A percentile compares a stretch with the other conserved stretches of the same genome.
phyloP scores from a whole-genome alignment of 2,797 vertebrate genomes.

The Linurgus olivaceus region DNA sequence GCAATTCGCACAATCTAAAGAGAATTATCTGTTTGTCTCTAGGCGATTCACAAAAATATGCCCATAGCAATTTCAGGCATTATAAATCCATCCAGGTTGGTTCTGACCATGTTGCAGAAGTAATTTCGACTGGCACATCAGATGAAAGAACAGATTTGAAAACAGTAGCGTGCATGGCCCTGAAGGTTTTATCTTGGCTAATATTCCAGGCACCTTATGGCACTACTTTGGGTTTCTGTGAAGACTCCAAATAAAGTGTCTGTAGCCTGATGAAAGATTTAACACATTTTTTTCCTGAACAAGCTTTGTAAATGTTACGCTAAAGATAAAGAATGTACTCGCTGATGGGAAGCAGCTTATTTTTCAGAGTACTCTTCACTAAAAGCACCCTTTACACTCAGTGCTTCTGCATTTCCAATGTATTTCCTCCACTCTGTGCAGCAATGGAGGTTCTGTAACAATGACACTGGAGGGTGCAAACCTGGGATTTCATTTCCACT shows the following conservation, averaged over 20 bases:
- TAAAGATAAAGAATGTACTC: conserved; percentile 57
- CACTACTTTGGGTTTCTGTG: conserved; percentile 53
- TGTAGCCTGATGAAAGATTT: conserved; percentile 63
- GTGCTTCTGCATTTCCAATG: not conserved
- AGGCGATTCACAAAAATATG: conserved; percentile 70
- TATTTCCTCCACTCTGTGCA: not conserved
- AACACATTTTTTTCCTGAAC: conserved; percentile 55
- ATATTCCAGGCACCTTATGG: conserved; percentile 74
- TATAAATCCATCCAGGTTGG: conserved; percentile 71
- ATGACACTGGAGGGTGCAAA: not conserved
- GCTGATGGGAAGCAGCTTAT: conserved; percentile 61
- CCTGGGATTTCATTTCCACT: not conserved
- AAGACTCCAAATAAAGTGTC: conserved; percentile 64
- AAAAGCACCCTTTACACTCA: not conserved
- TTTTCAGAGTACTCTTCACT: not conserved
- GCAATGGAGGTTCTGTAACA: not conserved
- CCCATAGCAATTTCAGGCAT: conserved; percentile 62
- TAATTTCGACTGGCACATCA: conserved; percentile 75
- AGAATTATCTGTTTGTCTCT: conserved; percentile 70
- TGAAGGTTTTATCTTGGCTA: conserved; percentile 76
- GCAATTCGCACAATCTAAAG: conserved; percentile 53
- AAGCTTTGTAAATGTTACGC: conserved; percentile 57
- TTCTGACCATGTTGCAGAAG: conserved; percentile 77
- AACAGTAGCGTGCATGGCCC: conserved; percentile 74
- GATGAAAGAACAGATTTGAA: conserved; percentile 79